phyloP scores from a whole-genome alignment of 2,888 invertebrate species.

The Dysmachus trigonus region DNA sequence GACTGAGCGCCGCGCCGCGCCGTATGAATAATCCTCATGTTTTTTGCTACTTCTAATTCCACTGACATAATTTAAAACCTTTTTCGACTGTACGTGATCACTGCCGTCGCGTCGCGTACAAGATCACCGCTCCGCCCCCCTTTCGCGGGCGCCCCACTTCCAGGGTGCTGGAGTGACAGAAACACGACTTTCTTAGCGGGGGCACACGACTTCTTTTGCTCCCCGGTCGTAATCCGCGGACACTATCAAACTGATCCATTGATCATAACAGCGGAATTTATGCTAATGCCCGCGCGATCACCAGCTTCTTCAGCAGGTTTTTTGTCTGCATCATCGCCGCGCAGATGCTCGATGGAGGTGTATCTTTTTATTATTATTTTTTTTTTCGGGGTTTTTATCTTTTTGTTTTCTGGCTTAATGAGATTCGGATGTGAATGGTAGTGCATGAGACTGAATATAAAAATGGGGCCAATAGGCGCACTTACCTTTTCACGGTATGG shows the following conservation, averaged over 20 bases:
- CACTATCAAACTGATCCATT: neutral
- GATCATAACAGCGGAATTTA: constrained; percentile 23
- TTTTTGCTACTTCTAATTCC: constrained; percentile 2
- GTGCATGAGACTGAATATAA: neutral
- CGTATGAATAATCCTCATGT: neutral
- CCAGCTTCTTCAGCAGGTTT: neutral
- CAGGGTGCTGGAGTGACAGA: neutral
- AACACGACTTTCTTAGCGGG: neutral
- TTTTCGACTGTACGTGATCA: neutral
- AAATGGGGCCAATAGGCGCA: neutral
- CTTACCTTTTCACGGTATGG: constrained; percentile 6
- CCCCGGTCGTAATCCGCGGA: neutral
- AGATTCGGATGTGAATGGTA: constrained; percentile 2
- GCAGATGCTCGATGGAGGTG: neutral
- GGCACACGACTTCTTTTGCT: neutral
- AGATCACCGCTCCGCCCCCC: neutral
- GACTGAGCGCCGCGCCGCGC: constrained; percentile 11
- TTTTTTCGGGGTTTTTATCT: neutral
- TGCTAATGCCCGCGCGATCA: constrained; percentile 8
- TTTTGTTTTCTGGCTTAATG: neutral
- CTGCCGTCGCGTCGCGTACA: neutral
- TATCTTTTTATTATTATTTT: neutral
- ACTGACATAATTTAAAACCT: constrained; percentile 28
- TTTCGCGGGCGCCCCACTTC: neutral
- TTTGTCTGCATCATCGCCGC: neutral